Percentiles rank a stretch among this genome's conserved stretches.
Conservation (phyloP, 2,888 invertebrate genomes). For the Biston stratarius region DNA sequence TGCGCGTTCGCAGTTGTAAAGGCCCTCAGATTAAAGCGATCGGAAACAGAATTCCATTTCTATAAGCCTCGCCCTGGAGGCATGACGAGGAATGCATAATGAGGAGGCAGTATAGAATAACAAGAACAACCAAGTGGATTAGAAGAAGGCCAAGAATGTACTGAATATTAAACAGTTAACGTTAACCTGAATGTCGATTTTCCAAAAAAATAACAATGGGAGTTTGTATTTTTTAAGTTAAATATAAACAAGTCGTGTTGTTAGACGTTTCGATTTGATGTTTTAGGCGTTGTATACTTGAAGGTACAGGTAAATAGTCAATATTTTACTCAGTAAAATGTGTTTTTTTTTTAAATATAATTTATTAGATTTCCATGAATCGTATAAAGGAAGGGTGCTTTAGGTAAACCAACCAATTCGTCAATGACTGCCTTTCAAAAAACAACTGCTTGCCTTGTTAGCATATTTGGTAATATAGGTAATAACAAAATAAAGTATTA, state of each 20-base stretch:
- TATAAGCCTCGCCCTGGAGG: conserved; percentile 40
- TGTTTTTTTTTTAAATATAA: neutral
- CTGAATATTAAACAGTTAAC: conserved; percentile 54
- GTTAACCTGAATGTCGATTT: conserved; percentile 44
- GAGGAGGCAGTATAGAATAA: conserved; percentile 53
- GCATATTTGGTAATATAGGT: no score
- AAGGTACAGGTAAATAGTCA: conserved; percentile 1
- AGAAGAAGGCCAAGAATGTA: conserved; percentile 49
- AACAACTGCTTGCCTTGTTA: no score
- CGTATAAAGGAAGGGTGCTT: no score
- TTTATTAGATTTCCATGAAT: neutral
- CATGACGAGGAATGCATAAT: conserved; percentile 56
- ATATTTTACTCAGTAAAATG: conserved; percentile 1
- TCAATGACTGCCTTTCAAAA: no score
- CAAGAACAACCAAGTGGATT: conserved; percentile 52
- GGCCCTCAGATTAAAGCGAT: conserved; percentile 37
- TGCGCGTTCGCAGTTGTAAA: conserved; percentile 30
- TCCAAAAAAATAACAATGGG: conserved; percentile 38
- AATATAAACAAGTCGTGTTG: conserved; percentile 41
- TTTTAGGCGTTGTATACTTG: conserved; percentile 18
- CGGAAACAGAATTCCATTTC: conserved; percentile 42
- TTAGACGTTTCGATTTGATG: conserved; percentile 30
- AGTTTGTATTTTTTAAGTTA: conserved; percentile 38
- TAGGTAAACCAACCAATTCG: no score
- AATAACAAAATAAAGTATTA: no score